Percentiles rank a stretch among this genome's conserved stretches.
Evolutionary conservation across 2,113 vertebrate species (phyloP).

Genomic region (Brevimyrus niger): DNA sequence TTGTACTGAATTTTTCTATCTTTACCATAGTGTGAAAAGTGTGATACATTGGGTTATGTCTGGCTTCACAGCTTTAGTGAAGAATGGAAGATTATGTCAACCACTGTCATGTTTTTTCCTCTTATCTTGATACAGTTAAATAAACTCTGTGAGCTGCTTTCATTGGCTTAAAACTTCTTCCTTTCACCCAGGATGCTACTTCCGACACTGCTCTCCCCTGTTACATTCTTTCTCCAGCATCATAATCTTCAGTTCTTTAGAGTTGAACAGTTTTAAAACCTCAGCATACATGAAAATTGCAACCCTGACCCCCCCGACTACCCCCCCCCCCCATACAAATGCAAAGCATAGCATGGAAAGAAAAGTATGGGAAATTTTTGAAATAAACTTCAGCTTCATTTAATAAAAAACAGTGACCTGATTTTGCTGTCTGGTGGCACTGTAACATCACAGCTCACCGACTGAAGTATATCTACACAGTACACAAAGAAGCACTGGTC

Average conservation of each 20-base stretch:
- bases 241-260: neutral
- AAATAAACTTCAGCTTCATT: neutral
- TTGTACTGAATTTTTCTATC: neutral
- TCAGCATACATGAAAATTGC: neutral
- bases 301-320: too few relatives aligned
- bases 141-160: neutral
- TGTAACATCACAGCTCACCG: neutral
- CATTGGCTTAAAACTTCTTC: neutral
- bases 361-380: neutral
- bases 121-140: neutral
- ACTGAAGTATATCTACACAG: neutral
- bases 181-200: neutral
- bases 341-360: neutral
- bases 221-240: neutral
- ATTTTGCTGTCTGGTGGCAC: neutral
- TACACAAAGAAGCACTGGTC: neutral
- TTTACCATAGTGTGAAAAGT: conserved; percentile 9
- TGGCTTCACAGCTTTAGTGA: neutral
- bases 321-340: neutral
- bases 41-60: neutral
- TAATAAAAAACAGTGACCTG: neutral
- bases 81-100: neutral
- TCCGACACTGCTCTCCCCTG: neutral
- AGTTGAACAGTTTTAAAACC: neutral
- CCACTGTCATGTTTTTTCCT: neutral